Evolutionary conservation across 2,113 vertebrate genomes (phyloP).

Genomic region (Prunella himalayana): DNA sequence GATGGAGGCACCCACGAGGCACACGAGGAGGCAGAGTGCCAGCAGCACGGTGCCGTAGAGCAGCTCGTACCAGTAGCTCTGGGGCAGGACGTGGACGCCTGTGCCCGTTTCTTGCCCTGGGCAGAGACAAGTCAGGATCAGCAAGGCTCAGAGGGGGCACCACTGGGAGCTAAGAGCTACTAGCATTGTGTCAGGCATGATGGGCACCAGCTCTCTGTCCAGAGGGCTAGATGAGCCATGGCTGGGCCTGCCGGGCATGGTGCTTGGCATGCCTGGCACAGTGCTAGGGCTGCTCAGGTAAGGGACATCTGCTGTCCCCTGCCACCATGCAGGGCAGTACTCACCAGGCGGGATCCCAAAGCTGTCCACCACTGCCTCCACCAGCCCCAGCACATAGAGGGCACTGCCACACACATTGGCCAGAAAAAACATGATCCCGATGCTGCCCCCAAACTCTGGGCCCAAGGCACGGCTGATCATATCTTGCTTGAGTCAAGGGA

Average conservation of each 20-base stretch:
- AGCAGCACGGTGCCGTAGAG: constrained; percentile 79
- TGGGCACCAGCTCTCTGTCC: background rate
- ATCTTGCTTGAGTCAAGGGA: constrained; percentile 73
- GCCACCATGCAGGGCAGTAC: accelerated
- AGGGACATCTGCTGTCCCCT: background rate
- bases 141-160: accelerated
- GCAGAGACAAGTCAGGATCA: background rate
- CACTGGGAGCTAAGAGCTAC: background rate
- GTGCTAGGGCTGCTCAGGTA: accelerated
- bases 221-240: background rate
- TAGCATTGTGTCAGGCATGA: accelerated
- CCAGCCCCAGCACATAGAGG: constrained; percentile 85
- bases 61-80: constrained; percentile 86
- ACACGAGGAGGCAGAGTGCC: constrained; percentile 84
- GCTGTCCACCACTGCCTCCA: constrained; percentile 83
- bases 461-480: constrained; percentile 93
- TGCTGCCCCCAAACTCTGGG: constrained; percentile 89
- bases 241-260: accelerated
- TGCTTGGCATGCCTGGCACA: background rate
- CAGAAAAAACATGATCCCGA: constrained; percentile 91
- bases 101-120: background rate
- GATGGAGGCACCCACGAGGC: constrained; percentile 86
- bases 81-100: constrained; percentile 71
- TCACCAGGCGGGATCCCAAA: constrained; percentile 80
- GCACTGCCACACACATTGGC: constrained; percentile 89